Evolutionary conservation across 1,140 invertebrate genomes (phyloP), one percentile per base, ranked within the genome.

Genomic region (Aradophagus sp.): DNA sequence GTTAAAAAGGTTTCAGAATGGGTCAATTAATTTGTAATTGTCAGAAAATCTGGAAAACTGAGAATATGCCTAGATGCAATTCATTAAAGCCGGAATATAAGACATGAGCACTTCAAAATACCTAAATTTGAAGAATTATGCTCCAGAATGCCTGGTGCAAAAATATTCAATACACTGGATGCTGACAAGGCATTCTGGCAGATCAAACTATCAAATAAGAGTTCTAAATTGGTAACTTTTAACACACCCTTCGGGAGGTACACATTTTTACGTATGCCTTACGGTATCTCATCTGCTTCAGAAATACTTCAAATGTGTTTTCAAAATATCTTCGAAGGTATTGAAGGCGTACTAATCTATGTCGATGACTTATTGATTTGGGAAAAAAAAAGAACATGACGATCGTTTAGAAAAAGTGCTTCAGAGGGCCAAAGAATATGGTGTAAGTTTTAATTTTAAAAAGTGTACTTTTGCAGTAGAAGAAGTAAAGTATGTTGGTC

Each of bases 11-110:
- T 83, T 16, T 80, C 78, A 10, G 78, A 85, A 5, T 86, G 79
- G 79, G 78, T 81, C 0, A 79, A 81, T 67, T 42, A 65, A 7
- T 52, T 82, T 17, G 80, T 85, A 15, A 58, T 85, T 8, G 78
- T 81, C 2, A 62, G 67, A 39, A 83, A 83, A 79, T 68, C 52
- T 15, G 71, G 77, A 5, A 45, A 77, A 15, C 19, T 86, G 8
- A 63, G 85, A 65, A 47, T 87, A 7, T 86, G 83, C 59, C 34
- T 87, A 11, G 84, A 86, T 50, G 82, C 82, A 2, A 75, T 41
- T 31, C 62, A 84, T 39, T 70, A 86, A 14, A 85, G 85, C 59
- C 59, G 72, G 56, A 77, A 69, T 31, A 80, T 86, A 6, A 74
- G 61, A 17, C 31, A 80, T 16, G 74, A 80, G 47, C 58, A 77